Percentiles rank a stretch among this genome's conserved stretches.
Evolutionary conservation across 1,140 invertebrate species (phyloP).

Genomic region (Drosophila seguyi): DNA sequence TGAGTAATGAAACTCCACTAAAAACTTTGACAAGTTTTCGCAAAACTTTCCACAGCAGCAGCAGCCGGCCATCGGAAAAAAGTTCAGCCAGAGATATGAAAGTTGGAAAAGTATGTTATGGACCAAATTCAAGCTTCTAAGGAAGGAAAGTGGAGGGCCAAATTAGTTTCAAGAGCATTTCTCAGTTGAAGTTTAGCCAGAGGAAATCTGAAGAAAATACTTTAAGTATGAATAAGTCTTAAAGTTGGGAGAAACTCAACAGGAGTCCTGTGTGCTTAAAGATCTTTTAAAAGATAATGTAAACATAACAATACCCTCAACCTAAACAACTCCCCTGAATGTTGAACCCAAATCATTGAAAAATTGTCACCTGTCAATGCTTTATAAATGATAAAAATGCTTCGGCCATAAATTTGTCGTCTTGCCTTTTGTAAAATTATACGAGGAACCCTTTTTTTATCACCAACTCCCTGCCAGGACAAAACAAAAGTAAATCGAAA

Average conservation of each 20-base stretch:
- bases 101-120: slow-evolving; percentile 56
- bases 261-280: neutral
- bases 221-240: slow-evolving; percentile 6
- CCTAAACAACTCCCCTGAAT: neutral
- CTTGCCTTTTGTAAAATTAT: slow-evolving; percentile 3
- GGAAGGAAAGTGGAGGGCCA: neutral
- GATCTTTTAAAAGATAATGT: neutral
- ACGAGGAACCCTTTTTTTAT: slow-evolving; percentile 12
- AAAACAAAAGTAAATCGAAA: slow-evolving; percentile 23
- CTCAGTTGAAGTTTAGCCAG: slow-evolving; percentile 10
- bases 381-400: slow-evolving; percentile 47
- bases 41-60: slow-evolving; percentile 37
- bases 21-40: slow-evolving; percentile 58
- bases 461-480: slow-evolving; percentile 3
- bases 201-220: neutral
- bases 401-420: slow-evolving; percentile 15
- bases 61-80: slow-evolving; percentile 19
- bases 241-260: neutral
- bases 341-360: slow-evolving; percentile 26
- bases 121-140: slow-evolving; percentile 16
- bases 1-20: slow-evolving; percentile 64
- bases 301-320: neutral
- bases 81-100: slow-evolving; percentile 33
- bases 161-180: slow-evolving; percentile 37
- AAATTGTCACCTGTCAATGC: slow-evolving; percentile 49